Evolutionary conservation across 2,797 vertebrate genomes (phyloP).

Genomic region (Acanthurus tractus): DNA sequence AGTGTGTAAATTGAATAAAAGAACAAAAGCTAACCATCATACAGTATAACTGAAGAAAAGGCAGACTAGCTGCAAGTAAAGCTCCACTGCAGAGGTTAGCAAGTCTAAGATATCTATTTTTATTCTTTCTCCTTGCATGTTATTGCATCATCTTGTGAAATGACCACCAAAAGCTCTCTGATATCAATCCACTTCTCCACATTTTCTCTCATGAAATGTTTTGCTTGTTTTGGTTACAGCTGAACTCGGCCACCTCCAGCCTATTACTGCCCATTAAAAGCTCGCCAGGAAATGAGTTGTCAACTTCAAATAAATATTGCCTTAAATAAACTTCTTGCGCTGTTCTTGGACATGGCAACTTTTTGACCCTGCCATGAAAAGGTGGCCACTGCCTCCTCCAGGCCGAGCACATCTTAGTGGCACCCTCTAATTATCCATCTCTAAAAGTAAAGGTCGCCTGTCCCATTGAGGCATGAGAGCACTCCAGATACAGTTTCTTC

Average conservation of each 20-base stretch:
- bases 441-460: conserved; percentile 60
- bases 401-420: conserved; percentile 48
- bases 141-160: conserved; percentile 58
- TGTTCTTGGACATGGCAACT: conserved; percentile 58
- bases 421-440: conserved; percentile 74
- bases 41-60: neutral
- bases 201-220: conserved; percentile 35
- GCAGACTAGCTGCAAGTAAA: conserved; percentile 1
- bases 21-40: neutral
- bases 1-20: neutral
- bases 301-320: conserved; percentile 73
- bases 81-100: neutral
- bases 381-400: conserved; percentile 60
- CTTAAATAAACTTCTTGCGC: conserved; percentile 57
- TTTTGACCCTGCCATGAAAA: conserved; percentile 64
- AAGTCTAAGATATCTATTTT: conserved; percentile 7
- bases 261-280: conserved; percentile 41
- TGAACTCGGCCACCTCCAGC: conserved; percentile 46
- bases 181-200: conserved; percentile 31
- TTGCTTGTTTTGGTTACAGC: conserved; percentile 62
- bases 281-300: conserved; percentile 73
- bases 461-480: conserved; percentile 51
- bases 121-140: conserved; percentile 21
- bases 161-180: conserved; percentile 27
- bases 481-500: conserved; percentile 22